A percentile compares a stretch with the other conserved stretches of the same genome.
phyloP scores from a whole-genome alignment of 2,888 invertebrate species.

The Coelinius sp. region DNA sequence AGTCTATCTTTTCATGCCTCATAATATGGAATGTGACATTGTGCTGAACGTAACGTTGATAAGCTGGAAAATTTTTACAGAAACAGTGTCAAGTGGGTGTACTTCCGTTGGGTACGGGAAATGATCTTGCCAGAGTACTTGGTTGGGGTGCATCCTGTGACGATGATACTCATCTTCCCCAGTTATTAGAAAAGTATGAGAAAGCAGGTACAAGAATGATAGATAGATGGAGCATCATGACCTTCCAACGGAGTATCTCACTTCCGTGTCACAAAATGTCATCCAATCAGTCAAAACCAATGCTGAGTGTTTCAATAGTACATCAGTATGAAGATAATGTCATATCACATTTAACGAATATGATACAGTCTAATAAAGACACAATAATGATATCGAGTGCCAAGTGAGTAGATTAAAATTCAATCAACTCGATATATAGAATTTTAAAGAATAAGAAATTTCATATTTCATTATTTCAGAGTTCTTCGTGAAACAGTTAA shows the following conservation, averaged over 20 bases:
- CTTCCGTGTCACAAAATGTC: conserved; percentile 74
- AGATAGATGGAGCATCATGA: conserved; percentile 98
- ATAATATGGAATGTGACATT: background rate
- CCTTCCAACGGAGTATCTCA: conserved; percentile 84
- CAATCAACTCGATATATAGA: no score
- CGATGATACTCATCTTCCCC: conserved; percentile 93
- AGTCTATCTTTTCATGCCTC: background rate
- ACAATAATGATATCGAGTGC: conserved; percentile 81
- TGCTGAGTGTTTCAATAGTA: conserved; percentile 74
- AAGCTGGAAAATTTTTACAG: conserved; percentile 70
- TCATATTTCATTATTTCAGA: conserved; percentile 57
- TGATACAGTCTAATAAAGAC: conserved; percentile 86
- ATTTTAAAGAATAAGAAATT: no score
- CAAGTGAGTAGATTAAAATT: conserved; percentile 72
- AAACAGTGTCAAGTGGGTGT: conserved; percentile 96
- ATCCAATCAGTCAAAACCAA: conserved; percentile 72
- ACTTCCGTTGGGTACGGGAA: conserved; percentile 95
- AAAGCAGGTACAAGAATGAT: conserved; percentile 98
- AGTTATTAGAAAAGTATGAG: conserved; percentile 93
- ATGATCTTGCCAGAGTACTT: conserved; percentile 93
- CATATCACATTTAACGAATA: conserved; percentile 86
- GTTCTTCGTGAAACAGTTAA: conserved; percentile 85
- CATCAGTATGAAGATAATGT: conserved; percentile 83
- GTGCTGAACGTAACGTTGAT: background rate
- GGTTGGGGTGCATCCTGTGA: conserved; percentile 98